These are phyloP conservation scores for Helicorthomorpha holstii DNA, from an alignment of 1,140 invertebrate species.

Conservation along the genomic window DNA sequence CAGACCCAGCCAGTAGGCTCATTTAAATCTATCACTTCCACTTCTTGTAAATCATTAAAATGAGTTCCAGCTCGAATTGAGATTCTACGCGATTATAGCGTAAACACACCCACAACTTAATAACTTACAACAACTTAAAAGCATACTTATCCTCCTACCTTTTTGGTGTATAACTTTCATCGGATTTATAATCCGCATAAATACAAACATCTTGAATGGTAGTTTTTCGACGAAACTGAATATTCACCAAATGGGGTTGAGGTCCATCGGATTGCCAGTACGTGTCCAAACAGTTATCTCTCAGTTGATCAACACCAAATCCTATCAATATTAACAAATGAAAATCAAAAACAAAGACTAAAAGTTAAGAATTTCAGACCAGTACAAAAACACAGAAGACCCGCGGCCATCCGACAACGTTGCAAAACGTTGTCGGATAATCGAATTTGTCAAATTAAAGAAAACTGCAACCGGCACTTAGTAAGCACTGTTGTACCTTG, in stretches of 20 bases:
- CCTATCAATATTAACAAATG: conserved; percentile 46
- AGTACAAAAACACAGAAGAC: no score
- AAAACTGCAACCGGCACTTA: no score
- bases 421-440: no score
- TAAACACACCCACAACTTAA: neutral
- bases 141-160: conserved; percentile 29
- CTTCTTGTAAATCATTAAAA: conserved; percentile 94
- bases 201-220: conserved; percentile 89
- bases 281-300: conserved; percentile 87
- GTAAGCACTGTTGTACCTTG: no score
- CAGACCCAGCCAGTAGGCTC: conserved; percentile 93
- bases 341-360: no score
- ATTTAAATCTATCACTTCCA: conserved; percentile 82
- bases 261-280: conserved; percentile 99
- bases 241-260: conserved; percentile 91
- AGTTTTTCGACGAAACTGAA: conserved; percentile 91
- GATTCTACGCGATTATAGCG: conserved; percentile 59
- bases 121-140: neutral
- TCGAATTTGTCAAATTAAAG: no score
- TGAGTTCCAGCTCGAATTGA: conserved; percentile 87
- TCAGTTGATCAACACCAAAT: conserved; percentile 90
- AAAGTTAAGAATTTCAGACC: no score
- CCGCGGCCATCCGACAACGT: no score
- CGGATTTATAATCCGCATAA: conserved; percentile 93
- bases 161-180: conserved; percentile 97